Conservation (phyloP, 2,888 invertebrate genomes). For the Thalpophila matura region DNA sequence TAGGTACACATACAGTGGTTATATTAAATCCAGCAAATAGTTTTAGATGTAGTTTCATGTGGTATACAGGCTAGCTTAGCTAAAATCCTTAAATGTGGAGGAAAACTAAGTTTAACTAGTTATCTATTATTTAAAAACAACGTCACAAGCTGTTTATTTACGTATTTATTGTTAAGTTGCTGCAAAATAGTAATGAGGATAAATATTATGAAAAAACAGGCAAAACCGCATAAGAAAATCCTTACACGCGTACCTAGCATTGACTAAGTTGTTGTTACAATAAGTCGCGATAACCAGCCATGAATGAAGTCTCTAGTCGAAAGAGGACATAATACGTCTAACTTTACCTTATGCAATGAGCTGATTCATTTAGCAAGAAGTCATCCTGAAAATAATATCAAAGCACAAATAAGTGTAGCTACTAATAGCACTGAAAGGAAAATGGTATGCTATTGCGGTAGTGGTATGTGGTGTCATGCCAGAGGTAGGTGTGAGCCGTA, state of each 20-base stretch:
- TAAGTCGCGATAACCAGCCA: constrained; percentile 50
- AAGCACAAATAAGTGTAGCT: neutral
- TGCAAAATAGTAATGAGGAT: constrained; percentile 49
- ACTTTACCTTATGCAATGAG: constrained; percentile 53
- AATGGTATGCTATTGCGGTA: constrained; percentile 46
- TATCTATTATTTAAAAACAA: constrained; percentile 25
- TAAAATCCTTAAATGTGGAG: constrained; percentile 1
- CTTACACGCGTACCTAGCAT: constrained; percentile 50
- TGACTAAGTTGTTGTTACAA: constrained; percentile 65
- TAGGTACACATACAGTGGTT: neutral
- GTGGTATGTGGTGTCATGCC: constrained; percentile 47
- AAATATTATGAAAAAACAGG: constrained; percentile 57
- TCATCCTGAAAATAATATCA: constrained; percentile 39
- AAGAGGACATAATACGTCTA: constrained; percentile 30
- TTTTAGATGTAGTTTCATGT: neutral
- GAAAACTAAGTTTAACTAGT: constrained; percentile 17
- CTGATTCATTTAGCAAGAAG: constrained; percentile 53
- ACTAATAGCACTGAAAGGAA: constrained; percentile 37
- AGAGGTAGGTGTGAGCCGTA: constrained; percentile 65
- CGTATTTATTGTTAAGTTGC: constrained; percentile 28
- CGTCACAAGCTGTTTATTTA: constrained; percentile 56
- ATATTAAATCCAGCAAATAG: constrained; percentile 1
- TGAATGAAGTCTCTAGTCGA: constrained; percentile 58
- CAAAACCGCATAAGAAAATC: constrained; percentile 63
- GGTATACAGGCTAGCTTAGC: constrained; percentile 1